Base-by-base conservation (phyloP, 1,140 invertebrate species). In the Panonychus citri region DNA sequence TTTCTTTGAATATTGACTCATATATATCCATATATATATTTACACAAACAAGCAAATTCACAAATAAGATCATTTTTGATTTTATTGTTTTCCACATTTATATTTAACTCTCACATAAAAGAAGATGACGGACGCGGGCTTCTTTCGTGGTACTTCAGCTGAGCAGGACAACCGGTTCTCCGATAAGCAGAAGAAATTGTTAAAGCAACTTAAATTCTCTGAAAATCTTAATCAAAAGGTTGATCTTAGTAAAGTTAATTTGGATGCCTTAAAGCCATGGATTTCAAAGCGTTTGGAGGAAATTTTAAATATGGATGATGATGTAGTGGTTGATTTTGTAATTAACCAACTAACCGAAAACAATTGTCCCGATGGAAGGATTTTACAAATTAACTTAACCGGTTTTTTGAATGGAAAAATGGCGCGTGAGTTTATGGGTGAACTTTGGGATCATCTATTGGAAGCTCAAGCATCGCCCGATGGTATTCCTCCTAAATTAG, bases 351-450 rank as follows among this genome's bases (percentile, higher is more conserved):
- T 99, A 26, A 93, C 98, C 71, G 73, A 65, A 51, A 83, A 86
- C 67, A 87, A 86, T 78, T 10, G 72, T 74, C 88, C 93, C 24
- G 91, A 97, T 75, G 90, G 90, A 40, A 89, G 90, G 70, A 86
- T 93, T 70, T 96, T 99, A 81, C 94, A 98, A 76, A 98, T 99
- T 64, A 98, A 97, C 72, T 73, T 99, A 65, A 98, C 94, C 39
- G 95, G 95, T 13, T 99, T 99, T 71, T 73, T 99, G 27, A 96
- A 98, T 71, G 90, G 89, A 3, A 91, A 89, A 71, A 95, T 96
- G 75, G 90, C 95, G 13, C 77, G 93, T 48, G 81, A 88, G 59
- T 98, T 99, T 69, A 93, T 97, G 82, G 82, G 81, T 1, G 91
- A 98, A 68, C 71, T 99, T 43, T 99, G 95, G 94, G 81, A 87